Base-by-base conservation (phyloP, 2,113 vertebrate genomes). In the Tachysurus fulvidraco region DNA sequence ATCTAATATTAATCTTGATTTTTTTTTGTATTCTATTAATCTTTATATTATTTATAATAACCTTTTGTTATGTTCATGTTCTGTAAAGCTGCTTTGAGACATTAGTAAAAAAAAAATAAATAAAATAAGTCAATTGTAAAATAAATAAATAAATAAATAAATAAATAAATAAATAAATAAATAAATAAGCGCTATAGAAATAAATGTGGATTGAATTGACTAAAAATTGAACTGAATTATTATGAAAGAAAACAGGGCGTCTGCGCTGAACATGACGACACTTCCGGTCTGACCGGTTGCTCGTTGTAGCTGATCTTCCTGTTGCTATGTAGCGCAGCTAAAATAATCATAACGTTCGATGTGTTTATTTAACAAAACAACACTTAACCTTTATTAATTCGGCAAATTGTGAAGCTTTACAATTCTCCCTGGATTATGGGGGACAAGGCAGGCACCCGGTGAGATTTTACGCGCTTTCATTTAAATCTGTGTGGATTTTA, bases 361-460 rank as follows among this genome's bases (percentile, higher is more conserved):
- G 81, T 81, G 82, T 77, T 88, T 81, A 44, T 30, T 62, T n/a
- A 50, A 69, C 52, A 14, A 62, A 77, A 65, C 5, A 44, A 36
- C 44, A 52, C 12, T n/a, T 77, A 76, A 86, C 65, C 50, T 41
- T 41, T n/a, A 57, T 41, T 54, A 1, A 28, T 55, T 67, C 30
- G 11, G 23, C 11, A 41, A 5, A 74, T 28, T 55, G 12, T 41
- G 23, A 73, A 85, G 46, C 44, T 78, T 44, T 44, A 78, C 55
- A 76, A 7, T 93, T 89, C 93, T 91, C 87, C 92, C 94, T 93
- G 91, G 93, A 94, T 91, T 60, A 93, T 91, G 91, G 92, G 94
- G 91, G 94, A 94, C 90, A 95, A 93, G 88, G 93, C 91, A 90
- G 93, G 94, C 87, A 96, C 95, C 91, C 94, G 95, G 95, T 96